These are phyloP conservation scores for Ooceraea biroi DNA, from an alignment of 1,140 invertebrate species.

Conservation along the genomic window DNA sequence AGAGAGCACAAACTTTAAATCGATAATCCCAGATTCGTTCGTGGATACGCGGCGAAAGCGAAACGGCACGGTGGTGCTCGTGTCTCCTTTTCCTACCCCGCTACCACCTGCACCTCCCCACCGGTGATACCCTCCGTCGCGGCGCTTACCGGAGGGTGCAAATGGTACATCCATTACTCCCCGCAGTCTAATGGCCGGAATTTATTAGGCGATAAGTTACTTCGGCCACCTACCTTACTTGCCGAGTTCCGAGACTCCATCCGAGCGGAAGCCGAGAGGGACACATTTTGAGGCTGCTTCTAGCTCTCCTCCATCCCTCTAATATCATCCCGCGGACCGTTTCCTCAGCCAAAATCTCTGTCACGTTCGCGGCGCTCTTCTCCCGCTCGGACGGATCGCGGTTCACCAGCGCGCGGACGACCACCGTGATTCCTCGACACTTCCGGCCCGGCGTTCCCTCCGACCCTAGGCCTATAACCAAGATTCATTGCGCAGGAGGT, in stretches of 20 bases:
- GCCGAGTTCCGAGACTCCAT: constrained; percentile 74
- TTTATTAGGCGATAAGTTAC: constrained; percentile 83
- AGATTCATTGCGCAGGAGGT: constrained; percentile 64
- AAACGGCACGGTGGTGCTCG: constrained; percentile 20
- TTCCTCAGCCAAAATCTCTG: neutral
- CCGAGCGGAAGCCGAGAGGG: constrained; percentile 69
- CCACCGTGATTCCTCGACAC: constrained; percentile 64
- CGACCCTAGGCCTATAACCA: constrained; percentile 43
- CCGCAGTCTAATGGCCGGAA: constrained; percentile 81
- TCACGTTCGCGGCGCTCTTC: neutral
- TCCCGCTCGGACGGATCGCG: constrained; percentile 52
- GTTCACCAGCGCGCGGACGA: constrained; percentile 67
- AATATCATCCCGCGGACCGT: neutral
- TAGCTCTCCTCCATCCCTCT: neutral
- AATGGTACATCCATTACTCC: constrained; percentile 82
- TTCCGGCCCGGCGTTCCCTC: constrained; percentile 56
- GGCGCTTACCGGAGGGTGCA: constrained; percentile 74
- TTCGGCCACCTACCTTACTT: constrained; percentile 73
- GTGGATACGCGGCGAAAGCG: constrained; percentile 15
- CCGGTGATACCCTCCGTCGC: constrained; percentile 55
- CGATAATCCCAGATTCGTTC: constrained; percentile 71
- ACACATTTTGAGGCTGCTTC: constrained; percentile 71
- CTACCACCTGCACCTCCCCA: constrained; percentile 9
- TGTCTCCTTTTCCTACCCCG: neutral
- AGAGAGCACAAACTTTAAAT: constrained; percentile 71